These are phyloP conservation scores for Xiphydria camelus DNA, from an alignment of 2,888 invertebrate species.

Conservation along the genomic window DNA sequence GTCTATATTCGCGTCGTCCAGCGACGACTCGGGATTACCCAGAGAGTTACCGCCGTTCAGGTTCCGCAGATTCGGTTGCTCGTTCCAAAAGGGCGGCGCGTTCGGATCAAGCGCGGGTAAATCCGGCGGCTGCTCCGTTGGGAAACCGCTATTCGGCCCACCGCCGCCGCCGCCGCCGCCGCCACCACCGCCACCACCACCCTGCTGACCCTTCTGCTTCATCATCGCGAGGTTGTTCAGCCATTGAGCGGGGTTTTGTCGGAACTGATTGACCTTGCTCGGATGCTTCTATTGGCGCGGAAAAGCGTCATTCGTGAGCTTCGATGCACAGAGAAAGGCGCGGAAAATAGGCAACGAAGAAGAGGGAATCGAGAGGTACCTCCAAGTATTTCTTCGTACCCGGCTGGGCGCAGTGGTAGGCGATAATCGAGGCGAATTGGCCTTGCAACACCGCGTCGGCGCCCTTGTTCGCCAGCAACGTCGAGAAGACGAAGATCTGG, in stretches of 20 bases:
- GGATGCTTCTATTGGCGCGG: conserved; percentile 75
- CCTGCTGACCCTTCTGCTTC: conserved; percentile 68
- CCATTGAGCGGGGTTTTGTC: conserved; percentile 83
- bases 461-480: conserved; percentile 90
- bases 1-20: conserved; percentile 56
- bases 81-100: conserved; percentile 53
- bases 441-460: conserved; percentile 90
- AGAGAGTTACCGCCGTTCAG: conserved; percentile 53
- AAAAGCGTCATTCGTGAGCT: not conserved
- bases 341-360: not conserved
- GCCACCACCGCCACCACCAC: conserved; percentile 62
- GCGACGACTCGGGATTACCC: conserved; percentile 53
- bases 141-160: conserved; percentile 51
- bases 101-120: conserved; percentile 52
- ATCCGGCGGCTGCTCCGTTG: conserved; percentile 53
- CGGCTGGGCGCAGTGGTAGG: conserved; percentile 94
- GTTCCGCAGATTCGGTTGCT: conserved; percentile 51
- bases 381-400: conserved; percentile 93
- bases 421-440: conserved; percentile 88
- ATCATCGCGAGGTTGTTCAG: conserved; percentile 77
- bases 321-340: not conserved
- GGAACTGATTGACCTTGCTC: conserved; percentile 83
- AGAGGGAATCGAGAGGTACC: conserved; percentile 57
- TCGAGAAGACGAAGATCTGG: conserved; percentile 97
- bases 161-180: no score